Evolutionary conservation across 2,797 vertebrate species (phyloP).

Genomic region (Pitangus sulphuratus): DNA sequence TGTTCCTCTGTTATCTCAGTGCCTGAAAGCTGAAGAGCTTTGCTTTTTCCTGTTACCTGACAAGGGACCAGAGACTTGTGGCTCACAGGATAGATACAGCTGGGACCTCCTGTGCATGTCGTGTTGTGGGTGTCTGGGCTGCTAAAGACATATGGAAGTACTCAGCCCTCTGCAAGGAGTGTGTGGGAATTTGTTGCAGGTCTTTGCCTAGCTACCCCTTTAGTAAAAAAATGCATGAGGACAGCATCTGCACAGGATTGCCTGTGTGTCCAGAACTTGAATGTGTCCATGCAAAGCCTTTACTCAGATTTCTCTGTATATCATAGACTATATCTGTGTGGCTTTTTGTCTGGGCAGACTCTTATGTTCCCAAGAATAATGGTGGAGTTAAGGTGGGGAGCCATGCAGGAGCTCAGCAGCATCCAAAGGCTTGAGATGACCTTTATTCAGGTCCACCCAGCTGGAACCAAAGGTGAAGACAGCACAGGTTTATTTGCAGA

Average conservation of each 20-base stretch:
- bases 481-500: background rate
- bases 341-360: background rate
- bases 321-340: accelerated
- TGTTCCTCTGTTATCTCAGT: background rate
- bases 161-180: background rate
- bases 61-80: background rate
- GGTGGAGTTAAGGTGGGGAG: background rate
- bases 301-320: background rate
- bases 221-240: background rate
- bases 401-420: background rate
- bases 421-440: background rate
- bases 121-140: background rate
- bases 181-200: background rate
- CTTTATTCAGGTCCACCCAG: background rate
- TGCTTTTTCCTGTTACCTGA: background rate
- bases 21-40: background rate
- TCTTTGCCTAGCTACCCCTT: background rate
- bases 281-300: accelerated
- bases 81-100: background rate
- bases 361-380: background rate
- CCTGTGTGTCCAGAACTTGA: background rate
- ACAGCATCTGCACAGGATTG: background rate
- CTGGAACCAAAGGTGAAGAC: background rate
- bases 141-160: background rate
- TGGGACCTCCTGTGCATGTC: background rate